These are phyloP conservation scores for Teinopalpus imperialis DNA, from an alignment of 2,888 invertebrate genomes.

Conservation along the genomic window DNA sequence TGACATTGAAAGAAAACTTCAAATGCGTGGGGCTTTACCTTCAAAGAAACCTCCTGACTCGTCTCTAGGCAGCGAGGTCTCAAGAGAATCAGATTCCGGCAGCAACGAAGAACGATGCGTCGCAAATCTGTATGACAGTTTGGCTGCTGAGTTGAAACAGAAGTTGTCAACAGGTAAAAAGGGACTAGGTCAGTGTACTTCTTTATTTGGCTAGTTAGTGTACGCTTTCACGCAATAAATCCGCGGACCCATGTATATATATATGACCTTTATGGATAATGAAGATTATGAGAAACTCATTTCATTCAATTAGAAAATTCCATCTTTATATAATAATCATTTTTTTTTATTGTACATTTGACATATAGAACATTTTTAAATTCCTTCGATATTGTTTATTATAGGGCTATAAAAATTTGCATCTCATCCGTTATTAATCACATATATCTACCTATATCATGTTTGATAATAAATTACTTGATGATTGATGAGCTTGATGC, in stretches of 20 bases:
- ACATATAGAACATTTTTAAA: no score
- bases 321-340: no score
- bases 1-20: conserved; percentile 86
- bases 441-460: no score
- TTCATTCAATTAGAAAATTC: no score
- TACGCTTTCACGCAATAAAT: conserved; percentile 38
- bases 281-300: no score
- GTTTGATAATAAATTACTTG: conserved; percentile 13
- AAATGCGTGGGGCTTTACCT: conserved; percentile 81
- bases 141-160: conserved; percentile 93
- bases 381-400: no score
- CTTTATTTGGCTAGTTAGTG: conserved; percentile 37
- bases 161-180: conserved; percentile 82
- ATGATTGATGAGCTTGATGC: not conserved
- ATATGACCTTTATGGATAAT: not conserved
- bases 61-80: conserved; percentile 88
- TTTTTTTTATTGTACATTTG: no score
- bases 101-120: conserved; percentile 86
- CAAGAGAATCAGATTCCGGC: conserved; percentile 86
- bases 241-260: conserved; percentile 35
- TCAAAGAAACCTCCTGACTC: conserved; percentile 86
- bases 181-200: conserved; percentile 69
- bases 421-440: no score
- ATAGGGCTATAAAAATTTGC: no score
- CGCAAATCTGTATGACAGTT: conserved; percentile 92